Conservation (phyloP, 2,797 vertebrate species). For the Eptatretus atami region DNA sequence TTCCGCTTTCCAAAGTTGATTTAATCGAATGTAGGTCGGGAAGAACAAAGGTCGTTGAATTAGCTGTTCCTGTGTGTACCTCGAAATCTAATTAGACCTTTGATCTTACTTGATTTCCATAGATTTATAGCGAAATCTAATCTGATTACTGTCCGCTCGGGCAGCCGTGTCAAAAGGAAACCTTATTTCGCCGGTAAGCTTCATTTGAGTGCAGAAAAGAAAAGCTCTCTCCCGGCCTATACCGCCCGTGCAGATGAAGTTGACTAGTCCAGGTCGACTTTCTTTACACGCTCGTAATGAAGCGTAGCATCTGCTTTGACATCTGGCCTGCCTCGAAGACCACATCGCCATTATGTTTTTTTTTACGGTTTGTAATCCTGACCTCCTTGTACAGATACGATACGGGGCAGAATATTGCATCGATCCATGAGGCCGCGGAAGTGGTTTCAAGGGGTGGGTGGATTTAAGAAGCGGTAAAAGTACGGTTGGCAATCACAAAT, state of each 20-base stretch:
- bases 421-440: too few relatives aligned
- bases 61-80: conserved; percentile 5
- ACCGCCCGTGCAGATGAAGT: neutral
- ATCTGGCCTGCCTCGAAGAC: neutral
- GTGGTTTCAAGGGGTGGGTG: too few relatives aligned
- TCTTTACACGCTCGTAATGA: neutral
- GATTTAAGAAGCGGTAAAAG: too few relatives aligned
- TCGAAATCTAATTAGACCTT: conserved; percentile 3
- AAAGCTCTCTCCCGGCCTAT: neutral
- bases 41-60: conserved; percentile 5
- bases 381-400: too few relatives aligned
- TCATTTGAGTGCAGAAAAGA: conserved; percentile 1
- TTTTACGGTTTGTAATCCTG: too few relatives aligned
- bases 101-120: conserved; percentile 6
- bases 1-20: conserved; percentile 5
- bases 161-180: conserved; percentile 5
- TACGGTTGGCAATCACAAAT: too few relatives aligned
- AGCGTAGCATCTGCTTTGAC: neutral
- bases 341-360: neutral
- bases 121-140: conserved; percentile 6
- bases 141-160: conserved; percentile 4
- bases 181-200: conserved; percentile 1
- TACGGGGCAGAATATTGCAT: too few relatives aligned
- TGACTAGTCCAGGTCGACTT: neutral
- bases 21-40: neutral